phyloP scores from a whole-genome alignment of 1,140 invertebrate genomes.

The Leptinotarsa lineolata region DNA sequence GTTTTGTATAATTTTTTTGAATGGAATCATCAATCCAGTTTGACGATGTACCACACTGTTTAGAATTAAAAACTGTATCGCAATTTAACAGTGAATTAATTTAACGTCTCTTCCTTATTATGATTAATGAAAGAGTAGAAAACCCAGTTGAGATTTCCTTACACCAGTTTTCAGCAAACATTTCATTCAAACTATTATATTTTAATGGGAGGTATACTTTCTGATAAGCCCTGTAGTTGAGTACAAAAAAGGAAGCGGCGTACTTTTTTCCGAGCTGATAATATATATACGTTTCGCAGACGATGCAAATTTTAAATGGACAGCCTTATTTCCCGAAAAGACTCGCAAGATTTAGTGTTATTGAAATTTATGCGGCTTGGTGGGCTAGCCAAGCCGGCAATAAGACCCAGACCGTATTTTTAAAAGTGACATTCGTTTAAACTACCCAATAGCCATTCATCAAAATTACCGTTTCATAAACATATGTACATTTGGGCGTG shows the following conservation, averaged over 20 bases:
- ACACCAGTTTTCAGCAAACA: no score
- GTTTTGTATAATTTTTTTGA: no score
- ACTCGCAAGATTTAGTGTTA: slow-evolving; percentile 34
- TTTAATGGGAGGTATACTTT: no score
- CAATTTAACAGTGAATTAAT: no score
- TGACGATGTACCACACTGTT: no score
- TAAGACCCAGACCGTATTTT: slow-evolving; percentile 23
- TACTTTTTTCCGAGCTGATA: background rate
- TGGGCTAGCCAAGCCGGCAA: slow-evolving; percentile 23
- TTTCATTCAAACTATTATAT: no score
- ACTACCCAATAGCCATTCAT: slow-evolving; percentile 20
- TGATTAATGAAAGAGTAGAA: no score
- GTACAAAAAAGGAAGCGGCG: background rate
- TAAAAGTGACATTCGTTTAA: slow-evolving; percentile 30
- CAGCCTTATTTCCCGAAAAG: slow-evolving; percentile 29
- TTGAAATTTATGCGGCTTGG: slow-evolving; percentile 33
- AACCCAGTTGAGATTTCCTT: no score
- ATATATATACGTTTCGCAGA: background rate
- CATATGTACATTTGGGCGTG: slow-evolving; percentile 1
- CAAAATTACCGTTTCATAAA: slow-evolving; percentile 23
- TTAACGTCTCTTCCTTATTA: no score
- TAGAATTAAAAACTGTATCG: no score
- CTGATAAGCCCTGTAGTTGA: background rate
- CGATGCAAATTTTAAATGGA: slow-evolving; percentile 35
- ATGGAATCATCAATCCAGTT: no score